Conservation (phyloP, 2,888 invertebrate species). For the Crepidodera aurea region DNA sequence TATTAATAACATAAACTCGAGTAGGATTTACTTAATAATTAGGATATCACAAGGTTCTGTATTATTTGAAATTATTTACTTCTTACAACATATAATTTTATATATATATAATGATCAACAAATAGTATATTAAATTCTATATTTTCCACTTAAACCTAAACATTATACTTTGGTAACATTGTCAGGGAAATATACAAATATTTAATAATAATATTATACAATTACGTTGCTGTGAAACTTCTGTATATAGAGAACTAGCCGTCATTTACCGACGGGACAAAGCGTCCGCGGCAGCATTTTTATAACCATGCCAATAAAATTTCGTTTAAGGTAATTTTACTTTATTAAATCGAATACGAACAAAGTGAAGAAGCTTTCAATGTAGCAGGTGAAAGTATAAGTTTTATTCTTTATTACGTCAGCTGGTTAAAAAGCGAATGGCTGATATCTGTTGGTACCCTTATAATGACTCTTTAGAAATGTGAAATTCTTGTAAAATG, state of each 20-base stretch:
- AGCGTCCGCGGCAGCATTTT: not conserved
- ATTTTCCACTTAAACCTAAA: no score
- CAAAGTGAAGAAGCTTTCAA: not conserved
- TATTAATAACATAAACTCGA: no score
- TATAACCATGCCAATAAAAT: not conserved
- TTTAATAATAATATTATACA: no score
- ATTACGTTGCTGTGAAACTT: no score
- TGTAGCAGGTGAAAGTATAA: not conserved
- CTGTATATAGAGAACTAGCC: not conserved
- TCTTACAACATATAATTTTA: no score
- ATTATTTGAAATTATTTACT: no score
- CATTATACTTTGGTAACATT: no score
- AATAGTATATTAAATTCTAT: no score
- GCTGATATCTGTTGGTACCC: conserved; percentile 27
- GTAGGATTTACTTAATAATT: no score
- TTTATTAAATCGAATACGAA: not conserved
- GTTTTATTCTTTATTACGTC: conserved; percentile 7
- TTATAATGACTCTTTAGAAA: not conserved
- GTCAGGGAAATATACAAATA: no score
- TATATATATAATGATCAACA: no score
- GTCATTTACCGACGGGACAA: conserved; percentile 1
- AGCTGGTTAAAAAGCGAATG: conserved; percentile 2
- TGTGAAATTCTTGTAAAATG: conserved; percentile 3
- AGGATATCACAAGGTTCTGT: no score
- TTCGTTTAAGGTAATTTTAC: not conserved